A percentile compares a stretch with the other conserved stretches of the same genome.
These are phyloP conservation scores for Leucoraja ocellata DNA, from an alignment of 2,797 vertebrate species.

Conservation along the genomic window DNA sequence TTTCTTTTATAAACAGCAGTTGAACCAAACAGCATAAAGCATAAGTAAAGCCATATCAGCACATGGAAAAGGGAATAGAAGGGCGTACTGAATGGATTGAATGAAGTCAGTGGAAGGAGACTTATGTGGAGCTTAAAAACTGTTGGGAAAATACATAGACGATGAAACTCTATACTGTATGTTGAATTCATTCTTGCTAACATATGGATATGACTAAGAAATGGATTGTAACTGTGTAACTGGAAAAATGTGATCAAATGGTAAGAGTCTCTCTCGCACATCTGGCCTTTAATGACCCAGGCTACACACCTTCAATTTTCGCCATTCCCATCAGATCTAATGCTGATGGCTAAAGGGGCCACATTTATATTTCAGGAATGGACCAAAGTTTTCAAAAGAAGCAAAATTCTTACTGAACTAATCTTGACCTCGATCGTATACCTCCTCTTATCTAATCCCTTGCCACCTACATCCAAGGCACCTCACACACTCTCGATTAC, in stretches of 20 bases:
- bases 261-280: background rate
- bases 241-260: background rate
- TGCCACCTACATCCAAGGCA: no score
- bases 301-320: background rate
- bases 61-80: background rate
- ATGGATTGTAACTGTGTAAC: background rate
- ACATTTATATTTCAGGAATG: background rate
- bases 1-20: background rate
- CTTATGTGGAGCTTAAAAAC: background rate
- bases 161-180: background rate
- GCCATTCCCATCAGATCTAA: background rate
- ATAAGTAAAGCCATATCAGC: background rate
- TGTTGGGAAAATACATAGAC: background rate
- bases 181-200: background rate
- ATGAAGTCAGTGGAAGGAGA: background rate
- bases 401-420: background rate
- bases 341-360: background rate
- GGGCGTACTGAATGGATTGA: background rate
- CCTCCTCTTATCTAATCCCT: no score
- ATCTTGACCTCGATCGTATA: no score
- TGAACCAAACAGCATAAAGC: background rate
- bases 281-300: background rate
- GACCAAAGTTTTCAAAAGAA: background rate
- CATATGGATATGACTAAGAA: background rate
- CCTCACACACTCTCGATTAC: no score